phyloP scores from a whole-genome alignment of 1,140 invertebrate genomes.

The Augochlora pura region DNA sequence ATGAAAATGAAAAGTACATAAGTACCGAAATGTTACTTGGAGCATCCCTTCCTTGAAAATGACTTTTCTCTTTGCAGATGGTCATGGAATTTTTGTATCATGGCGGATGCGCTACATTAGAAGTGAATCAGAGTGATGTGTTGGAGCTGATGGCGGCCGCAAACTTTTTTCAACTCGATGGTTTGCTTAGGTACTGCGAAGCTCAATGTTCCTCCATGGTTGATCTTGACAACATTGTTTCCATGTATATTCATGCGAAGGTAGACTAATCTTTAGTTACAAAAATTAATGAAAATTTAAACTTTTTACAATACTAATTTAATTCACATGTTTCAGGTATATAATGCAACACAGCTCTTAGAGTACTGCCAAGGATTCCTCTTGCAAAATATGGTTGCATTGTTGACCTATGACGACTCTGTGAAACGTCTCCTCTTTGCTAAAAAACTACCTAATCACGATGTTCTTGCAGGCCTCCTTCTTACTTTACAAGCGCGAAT shows the following conservation, averaged over 20 bases:
- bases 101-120: constrained; percentile 89
- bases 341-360: constrained; percentile 91
- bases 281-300: too few relatives aligned
- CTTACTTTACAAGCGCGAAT: constrained; percentile 90
- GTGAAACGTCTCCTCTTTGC: constrained; percentile 93
- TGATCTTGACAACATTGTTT: constrained; percentile 93
- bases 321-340: constrained; percentile 84
- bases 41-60: background rate
- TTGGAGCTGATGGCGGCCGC: constrained; percentile 94
- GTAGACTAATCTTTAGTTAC: constrained; percentile 76
- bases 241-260: constrained; percentile 96
- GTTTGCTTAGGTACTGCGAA: constrained; percentile 91
- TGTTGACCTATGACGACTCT: constrained; percentile 94
- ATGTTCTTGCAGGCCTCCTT: constrained; percentile 90
- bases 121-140: constrained; percentile 89
- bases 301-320: too few relatives aligned
- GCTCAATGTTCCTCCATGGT: constrained; percentile 90
- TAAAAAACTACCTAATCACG: constrained; percentile 93
- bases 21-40: background rate
- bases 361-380: constrained; percentile 95
- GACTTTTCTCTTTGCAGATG: constrained; percentile 82
- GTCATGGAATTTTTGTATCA: constrained; percentile 97
- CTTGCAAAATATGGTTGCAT: constrained; percentile 95
- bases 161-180: constrained; percentile 94
- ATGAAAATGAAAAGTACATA: background rate